A percentile compares a stretch with the other conserved stretches of the same genome.
phyloP scores from a whole-genome alignment of 2,888 invertebrate species.

The Ametastegia equiseti region DNA sequence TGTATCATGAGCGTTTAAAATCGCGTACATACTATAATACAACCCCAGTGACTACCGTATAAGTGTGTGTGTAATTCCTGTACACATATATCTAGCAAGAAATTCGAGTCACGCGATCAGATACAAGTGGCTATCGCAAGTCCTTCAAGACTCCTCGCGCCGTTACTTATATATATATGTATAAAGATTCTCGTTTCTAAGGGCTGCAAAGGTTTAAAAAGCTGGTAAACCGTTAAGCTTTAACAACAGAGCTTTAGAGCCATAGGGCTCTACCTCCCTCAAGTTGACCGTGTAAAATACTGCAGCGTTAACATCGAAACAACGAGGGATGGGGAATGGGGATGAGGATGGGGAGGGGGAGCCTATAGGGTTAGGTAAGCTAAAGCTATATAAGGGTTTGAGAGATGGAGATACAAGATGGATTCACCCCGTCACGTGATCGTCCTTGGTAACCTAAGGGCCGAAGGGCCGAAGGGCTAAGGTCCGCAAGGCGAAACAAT shows the following conservation, averaged over 20 bases:
- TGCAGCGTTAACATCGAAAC: conserved; percentile 28
- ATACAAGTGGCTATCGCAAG: conserved; percentile 11
- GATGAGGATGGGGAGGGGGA: not conserved
- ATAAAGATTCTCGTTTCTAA: too few relatives aligned
- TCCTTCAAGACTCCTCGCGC: not conserved
- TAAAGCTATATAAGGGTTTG: too few relatives aligned
- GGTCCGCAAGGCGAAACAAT: conserved; percentile 65
- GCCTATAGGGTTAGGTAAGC: not conserved
- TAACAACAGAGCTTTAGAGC: not conserved
- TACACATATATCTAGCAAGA: too few relatives aligned
- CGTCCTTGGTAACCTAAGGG: conserved; percentile 22
- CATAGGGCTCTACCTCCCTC: not conserved
- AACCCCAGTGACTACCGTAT: not conserved
- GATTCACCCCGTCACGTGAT: conserved; percentile 36
- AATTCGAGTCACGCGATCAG: conserved; percentile 35
- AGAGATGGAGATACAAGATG: conserved; percentile 39
- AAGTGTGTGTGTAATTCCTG: too few relatives aligned
- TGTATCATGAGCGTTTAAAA: conserved; percentile 11
- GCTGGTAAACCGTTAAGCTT: conserved; percentile 12
- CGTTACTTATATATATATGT: too few relatives aligned
- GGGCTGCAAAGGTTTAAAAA: not conserved
- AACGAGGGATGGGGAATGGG: not conserved
- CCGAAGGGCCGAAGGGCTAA: conserved; percentile 1
- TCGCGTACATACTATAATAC: too few relatives aligned
- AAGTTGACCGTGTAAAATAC: conserved; percentile 23